Base-by-base conservation (phyloP, 2,113 vertebrate genomes). In the Elephantulus edwardii region DNA sequence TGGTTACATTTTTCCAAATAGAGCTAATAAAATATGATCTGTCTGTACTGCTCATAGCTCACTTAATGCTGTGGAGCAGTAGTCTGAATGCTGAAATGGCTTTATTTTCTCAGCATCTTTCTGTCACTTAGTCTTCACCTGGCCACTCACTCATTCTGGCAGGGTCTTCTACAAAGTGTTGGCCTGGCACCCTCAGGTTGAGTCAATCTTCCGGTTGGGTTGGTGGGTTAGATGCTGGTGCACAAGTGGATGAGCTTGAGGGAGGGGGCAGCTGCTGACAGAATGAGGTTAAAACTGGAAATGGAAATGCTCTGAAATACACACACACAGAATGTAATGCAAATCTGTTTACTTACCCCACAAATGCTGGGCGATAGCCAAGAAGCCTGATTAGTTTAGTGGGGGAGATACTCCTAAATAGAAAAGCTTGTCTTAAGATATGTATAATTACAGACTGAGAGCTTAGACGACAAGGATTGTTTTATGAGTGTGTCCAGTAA, bases 1-100 rank as follows among this genome's bases (percentile, higher is more conserved):
- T 28, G 46, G 72, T 76, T 4, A 48, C 38, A 76, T 83, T 91
- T 85, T 85, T 40, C 83, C 75, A 88, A 87, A 44, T 71, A 42
- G 22, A 46, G 30, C 62, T 13, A 28, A 62, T 75, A 58, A 83
- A 88, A 87, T 10, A 46, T 44, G 30, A 80, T 90, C 78, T 80
- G 14, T 82, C 62, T 13, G 58, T 82, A 22, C 26, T 33, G 14
- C 76, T 82, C 85, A 74, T 8, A 93, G 75, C 35, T 58, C 4
- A 3, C 79, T 26, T 6, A 11, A 64, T 33, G 11, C 30, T 70
- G 66, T 35, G 62, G 14, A 77, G 30, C 13, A 44, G 26, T 30
- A 6, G 28, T 58, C 50, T 80, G 70, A 64, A 46, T 52, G 33
- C 30, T 56, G 64, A 52, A 8, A 58, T 80, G 60, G 58, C 58